Conservation (phyloP, 1,140 invertebrate genomes). For the Megathymus violae region DNA sequence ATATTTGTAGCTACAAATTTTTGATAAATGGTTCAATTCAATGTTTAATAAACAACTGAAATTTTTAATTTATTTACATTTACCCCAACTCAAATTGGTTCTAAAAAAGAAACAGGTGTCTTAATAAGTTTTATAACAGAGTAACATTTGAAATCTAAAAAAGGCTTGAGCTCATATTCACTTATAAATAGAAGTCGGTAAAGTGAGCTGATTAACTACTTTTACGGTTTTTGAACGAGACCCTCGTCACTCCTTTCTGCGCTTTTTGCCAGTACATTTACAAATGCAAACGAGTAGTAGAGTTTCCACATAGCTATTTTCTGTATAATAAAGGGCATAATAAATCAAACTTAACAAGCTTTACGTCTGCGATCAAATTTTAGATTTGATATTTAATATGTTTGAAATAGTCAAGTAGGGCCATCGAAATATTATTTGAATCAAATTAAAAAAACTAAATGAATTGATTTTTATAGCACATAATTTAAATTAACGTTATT, state of each 20-base stretch:
- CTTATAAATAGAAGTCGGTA: conserved; percentile 59
- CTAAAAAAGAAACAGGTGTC: conserved; percentile 18
- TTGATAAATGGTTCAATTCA: no score
- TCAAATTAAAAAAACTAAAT: no score
- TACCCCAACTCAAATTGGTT: conserved; percentile 6
- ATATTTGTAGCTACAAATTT: no score
- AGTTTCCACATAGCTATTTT: conserved; percentile 21
- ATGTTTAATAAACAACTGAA: not conserved
- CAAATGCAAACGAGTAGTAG: conserved; percentile 48
- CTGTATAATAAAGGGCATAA: conserved; percentile 17
- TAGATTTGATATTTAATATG: not conserved
- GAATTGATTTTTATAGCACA: no score
- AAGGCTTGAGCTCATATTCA: conserved; percentile 48
- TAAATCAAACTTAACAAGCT: conserved; percentile 5
- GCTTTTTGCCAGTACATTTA: conserved; percentile 50
- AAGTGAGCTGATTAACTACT: conserved; percentile 55
- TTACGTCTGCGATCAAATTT: not conserved
- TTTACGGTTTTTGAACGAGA: conserved; percentile 56
- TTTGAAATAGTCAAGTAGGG: not conserved
- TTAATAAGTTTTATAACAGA: conserved; percentile 41
- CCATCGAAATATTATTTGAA: no score
- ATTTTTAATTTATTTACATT: conserved; percentile 18
- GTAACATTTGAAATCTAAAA: conserved; percentile 46
- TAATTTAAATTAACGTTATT: no score
- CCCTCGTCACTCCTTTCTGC: conserved; percentile 53